Conservation (phyloP, 2,113 vertebrate genomes). For the Phylloscopus trochilus region DNA sequence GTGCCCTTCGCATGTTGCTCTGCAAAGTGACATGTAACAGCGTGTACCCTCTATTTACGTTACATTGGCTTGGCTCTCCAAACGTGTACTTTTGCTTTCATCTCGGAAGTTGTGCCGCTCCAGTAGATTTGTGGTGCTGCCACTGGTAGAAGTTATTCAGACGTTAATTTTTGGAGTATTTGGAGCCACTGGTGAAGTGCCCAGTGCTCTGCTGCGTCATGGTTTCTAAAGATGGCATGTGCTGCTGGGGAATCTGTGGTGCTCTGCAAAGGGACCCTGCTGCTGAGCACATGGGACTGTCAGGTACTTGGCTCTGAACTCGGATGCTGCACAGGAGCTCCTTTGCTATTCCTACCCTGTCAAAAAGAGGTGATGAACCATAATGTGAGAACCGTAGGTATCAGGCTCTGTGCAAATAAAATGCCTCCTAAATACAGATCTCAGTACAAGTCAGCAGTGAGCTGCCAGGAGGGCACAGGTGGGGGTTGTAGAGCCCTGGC, state of each 20-base stretch:
- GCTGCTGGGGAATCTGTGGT: neutral
- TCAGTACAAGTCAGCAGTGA: neutral
- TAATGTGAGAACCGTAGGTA: neutral
- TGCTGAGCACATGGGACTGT: rapidly evolving
- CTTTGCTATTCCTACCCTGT: neutral
- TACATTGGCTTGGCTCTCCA: neutral
- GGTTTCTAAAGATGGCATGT: neutral
- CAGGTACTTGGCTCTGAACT: neutral
- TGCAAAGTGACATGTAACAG: constrained; percentile 49
- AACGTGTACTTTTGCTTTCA: constrained; percentile 29
- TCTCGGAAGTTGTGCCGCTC: constrained; percentile 7
- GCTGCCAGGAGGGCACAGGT: neutral
- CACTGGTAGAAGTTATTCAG: neutral
- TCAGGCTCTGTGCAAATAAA: neutral
- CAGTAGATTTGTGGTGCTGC: neutral
- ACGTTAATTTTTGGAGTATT: neutral
- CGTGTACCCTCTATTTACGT: neutral
- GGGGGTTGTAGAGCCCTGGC: neutral
- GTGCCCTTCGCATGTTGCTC: constrained; percentile 47
- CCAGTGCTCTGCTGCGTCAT: neutral
- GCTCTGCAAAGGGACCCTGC: neutral
- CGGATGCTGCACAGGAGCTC: neutral
- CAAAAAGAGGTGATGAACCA: neutral
- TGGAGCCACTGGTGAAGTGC: neutral
- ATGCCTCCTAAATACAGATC: neutral